Conservation (phyloP, 2,113 vertebrate species). For the Marcusenius ussheri region DNA sequence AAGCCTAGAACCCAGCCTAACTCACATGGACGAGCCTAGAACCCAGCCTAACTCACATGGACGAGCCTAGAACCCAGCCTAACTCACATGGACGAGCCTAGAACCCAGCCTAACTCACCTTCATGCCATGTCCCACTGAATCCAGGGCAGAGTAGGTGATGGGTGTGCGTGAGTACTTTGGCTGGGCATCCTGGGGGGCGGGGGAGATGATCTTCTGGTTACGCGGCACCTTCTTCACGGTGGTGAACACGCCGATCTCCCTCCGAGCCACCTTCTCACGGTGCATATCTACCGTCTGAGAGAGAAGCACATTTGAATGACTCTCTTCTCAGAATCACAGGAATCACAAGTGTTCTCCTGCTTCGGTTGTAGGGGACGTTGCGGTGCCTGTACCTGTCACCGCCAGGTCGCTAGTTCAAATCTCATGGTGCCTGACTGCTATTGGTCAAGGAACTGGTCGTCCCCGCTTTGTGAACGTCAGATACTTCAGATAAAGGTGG, state of each 20-base stretch:
- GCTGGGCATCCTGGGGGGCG: constrained; percentile 43
- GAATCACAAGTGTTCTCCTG: not conserved
- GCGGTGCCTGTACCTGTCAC: not conserved
- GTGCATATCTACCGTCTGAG: constrained; percentile 73
- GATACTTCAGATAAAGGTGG: not conserved
- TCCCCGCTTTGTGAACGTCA: not conserved
- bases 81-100: too few relatives aligned
- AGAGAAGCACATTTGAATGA: not conserved
- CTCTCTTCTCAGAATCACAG: not conserved
- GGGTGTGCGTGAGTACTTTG: constrained; percentile 62
- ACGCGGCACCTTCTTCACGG: constrained; percentile 39
- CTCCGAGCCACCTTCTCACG: constrained; percentile 74
- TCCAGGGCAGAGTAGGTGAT: constrained; percentile 73
- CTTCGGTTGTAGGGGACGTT: not conserved
- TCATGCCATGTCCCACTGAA: constrained; percentile 69
- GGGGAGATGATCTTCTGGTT: constrained; percentile 57
- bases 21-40: not conserved
- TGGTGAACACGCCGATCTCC: constrained; percentile 67
- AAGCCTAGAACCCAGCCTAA: not conserved
- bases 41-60: not conserved
- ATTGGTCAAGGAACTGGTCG: not conserved
- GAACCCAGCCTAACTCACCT: constrained; percentile 51
- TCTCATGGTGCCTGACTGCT: not conserved
- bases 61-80: not conserved
- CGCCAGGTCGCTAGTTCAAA: not conserved